These are phyloP conservation scores for Paratrypauchen microcephalus DNA, from an alignment of 2,797 vertebrate genomes.

Conservation along the genomic window DNA sequence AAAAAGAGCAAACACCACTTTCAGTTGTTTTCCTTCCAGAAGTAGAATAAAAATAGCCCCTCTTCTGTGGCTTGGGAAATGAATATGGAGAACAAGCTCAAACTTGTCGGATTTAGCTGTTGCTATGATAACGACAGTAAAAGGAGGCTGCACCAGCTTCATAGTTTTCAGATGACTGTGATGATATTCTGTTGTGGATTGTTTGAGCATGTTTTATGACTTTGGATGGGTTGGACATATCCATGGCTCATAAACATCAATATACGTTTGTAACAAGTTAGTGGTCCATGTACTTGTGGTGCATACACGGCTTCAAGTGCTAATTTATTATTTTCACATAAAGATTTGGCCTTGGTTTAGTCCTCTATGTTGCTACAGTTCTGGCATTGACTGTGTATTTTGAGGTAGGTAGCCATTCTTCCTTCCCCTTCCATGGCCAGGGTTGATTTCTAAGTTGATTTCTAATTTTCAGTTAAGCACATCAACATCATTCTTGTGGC, in stretches of 20 bases:
- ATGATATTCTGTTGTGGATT: background rate
- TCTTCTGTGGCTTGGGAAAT: background rate
- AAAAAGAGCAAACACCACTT: background rate
- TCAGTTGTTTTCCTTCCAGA: background rate
- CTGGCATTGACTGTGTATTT: background rate
- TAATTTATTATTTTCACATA: background rate
- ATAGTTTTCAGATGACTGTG: background rate
- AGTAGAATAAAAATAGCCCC: slow-evolving; percentile 2
- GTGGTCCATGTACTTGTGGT: background rate
- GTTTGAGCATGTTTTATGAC: background rate
- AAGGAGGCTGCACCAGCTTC: background rate
- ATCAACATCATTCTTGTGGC: background rate
- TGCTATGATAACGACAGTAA: background rate
- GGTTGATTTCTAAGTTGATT: background rate
- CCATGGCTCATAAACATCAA: background rate
- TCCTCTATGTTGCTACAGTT: background rate
- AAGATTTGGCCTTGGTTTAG: background rate
- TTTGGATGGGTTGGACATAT: background rate
- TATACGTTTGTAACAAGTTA: background rate
- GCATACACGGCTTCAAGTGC: background rate
- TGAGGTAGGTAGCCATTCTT: background rate
- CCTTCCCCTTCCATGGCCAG: background rate
- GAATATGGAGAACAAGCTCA: background rate
- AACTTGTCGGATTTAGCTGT: slow-evolving; percentile 8
- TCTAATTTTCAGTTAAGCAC: background rate